A percentile compares a stretch with the other conserved stretches of the same genome.
Evolutionary conservation across 2,113 vertebrate genomes (phyloP).

Genomic region (Physeter macrocephalus): DNA sequence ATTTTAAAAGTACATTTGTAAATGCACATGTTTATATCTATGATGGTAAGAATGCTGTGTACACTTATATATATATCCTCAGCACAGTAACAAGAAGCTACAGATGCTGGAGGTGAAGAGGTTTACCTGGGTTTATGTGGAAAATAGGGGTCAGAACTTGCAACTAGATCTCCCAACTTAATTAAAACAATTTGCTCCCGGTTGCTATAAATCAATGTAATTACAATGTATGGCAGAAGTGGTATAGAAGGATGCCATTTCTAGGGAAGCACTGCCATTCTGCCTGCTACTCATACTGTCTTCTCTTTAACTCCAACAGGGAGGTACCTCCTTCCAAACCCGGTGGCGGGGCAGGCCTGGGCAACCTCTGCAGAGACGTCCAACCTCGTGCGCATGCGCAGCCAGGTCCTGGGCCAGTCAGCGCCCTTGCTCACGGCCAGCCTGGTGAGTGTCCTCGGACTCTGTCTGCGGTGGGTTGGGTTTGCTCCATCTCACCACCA

Average conservation of each 20-base stretch:
- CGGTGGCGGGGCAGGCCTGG: conserved; percentile 80
- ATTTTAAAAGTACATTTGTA: not conserved
- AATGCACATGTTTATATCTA: not conserved
- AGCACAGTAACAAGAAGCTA: not conserved
- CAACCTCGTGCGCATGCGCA: conserved; percentile 93
- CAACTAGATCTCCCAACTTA: not conserved
- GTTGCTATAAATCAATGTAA: not conserved
- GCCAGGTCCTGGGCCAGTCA: conserved; percentile 91
- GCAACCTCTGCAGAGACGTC: conserved; percentile 83
- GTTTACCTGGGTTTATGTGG: not conserved
- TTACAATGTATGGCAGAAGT: not conserved
- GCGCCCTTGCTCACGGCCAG: conserved; percentile 92
- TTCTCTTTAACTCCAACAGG: conserved; percentile 80
- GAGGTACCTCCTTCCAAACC: conserved; percentile 89
- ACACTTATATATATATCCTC: not conserved
- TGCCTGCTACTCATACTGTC: not conserved
- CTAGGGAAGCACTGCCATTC: not conserved
- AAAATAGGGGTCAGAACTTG: not conserved
- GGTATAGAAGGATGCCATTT: not conserved
- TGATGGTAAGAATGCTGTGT: not conserved
- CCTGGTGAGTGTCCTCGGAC: conserved; percentile 82
- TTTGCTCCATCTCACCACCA: rapidly evolving
- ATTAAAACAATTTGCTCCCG: not conserved
- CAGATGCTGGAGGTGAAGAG: not conserved
- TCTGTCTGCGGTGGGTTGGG: rapidly evolving